Percentiles rank a stretch among this genome's conserved stretches.
These are phyloP conservation scores for Catotricha subobsoleta DNA, from an alignment of 2,888 invertebrate genomes.

Conservation along the genomic window DNA sequence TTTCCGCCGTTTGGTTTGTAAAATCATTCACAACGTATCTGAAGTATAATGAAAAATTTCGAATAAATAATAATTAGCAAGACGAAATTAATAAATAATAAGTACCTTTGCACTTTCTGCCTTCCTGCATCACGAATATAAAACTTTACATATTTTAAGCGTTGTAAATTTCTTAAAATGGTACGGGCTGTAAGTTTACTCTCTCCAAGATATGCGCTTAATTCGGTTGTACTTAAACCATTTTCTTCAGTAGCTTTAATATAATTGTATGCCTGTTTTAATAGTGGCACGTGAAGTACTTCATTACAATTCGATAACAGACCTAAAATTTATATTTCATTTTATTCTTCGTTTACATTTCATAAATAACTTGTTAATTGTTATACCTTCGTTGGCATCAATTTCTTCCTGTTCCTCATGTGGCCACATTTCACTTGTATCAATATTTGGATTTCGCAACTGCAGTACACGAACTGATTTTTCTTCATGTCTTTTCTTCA, in stretches of 20 bases:
- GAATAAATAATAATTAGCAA: neutral
- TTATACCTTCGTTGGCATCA: slow-evolving; percentile 6
- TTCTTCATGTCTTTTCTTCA: slow-evolving; percentile 31
- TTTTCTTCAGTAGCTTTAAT: slow-evolving; percentile 32
- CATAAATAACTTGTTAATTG: neutral
- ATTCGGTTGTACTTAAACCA: slow-evolving; percentile 34
- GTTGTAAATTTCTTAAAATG: slow-evolving; percentile 31
- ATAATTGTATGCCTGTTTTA: slow-evolving; percentile 33
- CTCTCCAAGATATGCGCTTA: slow-evolving; percentile 27
- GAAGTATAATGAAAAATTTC: neutral
- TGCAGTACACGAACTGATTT: slow-evolving; percentile 34
- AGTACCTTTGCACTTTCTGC: too few species aligned
- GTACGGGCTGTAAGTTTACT: slow-evolving; percentile 31
- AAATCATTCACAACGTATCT: neutral
- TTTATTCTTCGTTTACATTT: neutral
- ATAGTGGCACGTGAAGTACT: slow-evolving; percentile 25
- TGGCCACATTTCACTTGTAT: slow-evolving; percentile 32
- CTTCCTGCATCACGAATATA: slow-evolving; percentile 37
- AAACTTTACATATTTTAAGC: slow-evolving; percentile 27
- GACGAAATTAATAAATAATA: neutral
- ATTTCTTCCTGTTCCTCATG: slow-evolving; percentile 30
- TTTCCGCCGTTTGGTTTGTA: neutral
- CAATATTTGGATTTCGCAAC: slow-evolving; percentile 37
- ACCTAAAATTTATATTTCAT: slow-evolving; percentile 9
- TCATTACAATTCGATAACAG: slow-evolving; percentile 17